A percentile compares a stretch with the other conserved stretches of the same genome.
Conservation (phyloP, 2,113 vertebrate species). For the Edolisoma coerulescens region DNA sequence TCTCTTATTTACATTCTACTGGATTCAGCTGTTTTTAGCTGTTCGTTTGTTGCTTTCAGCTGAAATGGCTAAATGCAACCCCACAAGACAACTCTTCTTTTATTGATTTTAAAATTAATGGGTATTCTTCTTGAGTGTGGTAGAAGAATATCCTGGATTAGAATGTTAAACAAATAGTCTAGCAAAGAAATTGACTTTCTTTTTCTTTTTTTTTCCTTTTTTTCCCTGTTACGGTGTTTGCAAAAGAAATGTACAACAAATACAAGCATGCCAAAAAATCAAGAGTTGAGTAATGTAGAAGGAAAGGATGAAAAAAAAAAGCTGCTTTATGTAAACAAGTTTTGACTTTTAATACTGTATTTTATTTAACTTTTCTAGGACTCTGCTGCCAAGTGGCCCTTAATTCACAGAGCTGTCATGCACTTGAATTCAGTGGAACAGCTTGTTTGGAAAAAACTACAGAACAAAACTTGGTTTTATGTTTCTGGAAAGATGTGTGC, state of each 20-base stretch:
- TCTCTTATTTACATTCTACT: conserved; percentile 34
- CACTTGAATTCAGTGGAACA: not conserved
- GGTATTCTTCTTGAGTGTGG: not conserved
- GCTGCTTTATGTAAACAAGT: not conserved
- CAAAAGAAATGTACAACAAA: not conserved
- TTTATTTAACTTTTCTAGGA: not conserved
- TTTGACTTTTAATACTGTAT: not conserved
- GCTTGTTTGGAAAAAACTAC: conserved; percentile 1
- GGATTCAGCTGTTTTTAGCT: conserved; percentile 9
- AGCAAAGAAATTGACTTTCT: not conserved
- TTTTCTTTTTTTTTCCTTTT: not conserved
- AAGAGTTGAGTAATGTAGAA: not conserved
- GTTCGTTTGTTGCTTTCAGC: conserved; percentile 12
- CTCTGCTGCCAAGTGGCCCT: not conserved
- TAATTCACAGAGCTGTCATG: not conserved
- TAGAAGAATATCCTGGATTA: not conserved
- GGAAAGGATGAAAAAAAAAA: not conserved
- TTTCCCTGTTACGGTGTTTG: not conserved
- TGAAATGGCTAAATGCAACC: not conserved
- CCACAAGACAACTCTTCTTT: not conserved
- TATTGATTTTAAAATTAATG: not conserved
- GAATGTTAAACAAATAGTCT: not conserved
- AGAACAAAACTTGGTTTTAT: not conserved
- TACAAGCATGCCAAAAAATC: not conserved
- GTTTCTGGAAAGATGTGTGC: conserved; percentile 1